A percentile compares a stretch with the other conserved stretches of the same genome.
phyloP scores from a whole-genome alignment of 2,113 vertebrate genomes.

The Phaethon lepturus region DNA sequence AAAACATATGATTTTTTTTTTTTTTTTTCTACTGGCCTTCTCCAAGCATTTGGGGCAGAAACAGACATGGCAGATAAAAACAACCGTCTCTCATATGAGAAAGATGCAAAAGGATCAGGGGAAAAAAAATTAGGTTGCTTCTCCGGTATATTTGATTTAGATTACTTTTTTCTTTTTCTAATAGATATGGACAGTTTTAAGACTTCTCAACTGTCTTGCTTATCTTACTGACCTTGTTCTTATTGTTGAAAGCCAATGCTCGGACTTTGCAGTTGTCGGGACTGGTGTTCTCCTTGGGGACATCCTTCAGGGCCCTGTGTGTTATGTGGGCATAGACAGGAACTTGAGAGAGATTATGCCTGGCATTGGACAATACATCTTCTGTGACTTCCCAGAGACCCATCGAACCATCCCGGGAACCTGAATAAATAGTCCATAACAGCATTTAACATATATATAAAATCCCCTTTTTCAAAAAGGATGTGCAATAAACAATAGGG shows the following conservation, averaged over 20 bases:
- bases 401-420: slow-evolving; percentile 97
- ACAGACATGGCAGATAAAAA: not conserved
- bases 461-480: not conserved
- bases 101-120: not conserved
- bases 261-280: slow-evolving; percentile 98
- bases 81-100: rapidly evolving
- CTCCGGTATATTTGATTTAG: not conserved
- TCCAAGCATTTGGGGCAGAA: not conserved
- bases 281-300: slow-evolving; percentile 95
- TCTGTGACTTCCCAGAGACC: slow-evolving; percentile 97
- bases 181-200: not conserved
- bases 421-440: slow-evolving; percentile 65
- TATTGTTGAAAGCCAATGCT: slow-evolving; percentile 95
- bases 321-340: slow-evolving; percentile 94
- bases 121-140: not conserved
- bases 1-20: rapidly evolving
- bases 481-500: not conserved
- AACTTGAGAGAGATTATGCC: slow-evolving; percentile 83
- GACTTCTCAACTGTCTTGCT: not conserved
- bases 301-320: slow-evolving; percentile 93
- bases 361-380: slow-evolving; percentile 85
- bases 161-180: not conserved
- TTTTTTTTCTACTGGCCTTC: not conserved
- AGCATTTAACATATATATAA: not conserved
- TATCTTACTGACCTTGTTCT: slow-evolving; percentile 86